These are phyloP conservation scores for Bubo scandiacus DNA, from an alignment of 2,113 vertebrate genomes.

Conservation along the genomic window DNA sequence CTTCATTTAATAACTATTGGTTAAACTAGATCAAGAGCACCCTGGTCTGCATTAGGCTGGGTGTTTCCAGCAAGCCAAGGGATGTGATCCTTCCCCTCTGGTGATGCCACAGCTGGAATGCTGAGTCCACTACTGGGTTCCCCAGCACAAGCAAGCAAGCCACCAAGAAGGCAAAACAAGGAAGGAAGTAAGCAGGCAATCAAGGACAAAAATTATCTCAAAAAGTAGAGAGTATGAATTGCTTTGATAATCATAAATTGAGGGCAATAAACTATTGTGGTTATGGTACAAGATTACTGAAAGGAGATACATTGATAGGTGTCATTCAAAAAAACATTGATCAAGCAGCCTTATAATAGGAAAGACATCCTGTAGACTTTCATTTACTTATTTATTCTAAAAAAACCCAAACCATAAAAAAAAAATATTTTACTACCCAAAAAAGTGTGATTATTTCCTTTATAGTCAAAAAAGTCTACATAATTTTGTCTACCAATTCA, in stretches of 20 bases:
- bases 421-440: neutral
- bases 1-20: neutral
- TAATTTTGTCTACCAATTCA: neutral
- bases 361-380: neutral
- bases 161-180: neutral
- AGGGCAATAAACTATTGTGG: neutral
- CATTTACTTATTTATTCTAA: neutral
- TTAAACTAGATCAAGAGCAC: neutral
- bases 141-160: neutral
- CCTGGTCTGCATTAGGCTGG: neutral
- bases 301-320: neutral
- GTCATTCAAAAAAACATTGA: neutral
- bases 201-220: neutral
- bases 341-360: rapidly evolving
- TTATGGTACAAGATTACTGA: neutral
- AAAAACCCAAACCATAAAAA: neutral
- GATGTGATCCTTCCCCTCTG: neutral
- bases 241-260: neutral
- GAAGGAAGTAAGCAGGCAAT: neutral
- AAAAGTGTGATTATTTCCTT: neutral
- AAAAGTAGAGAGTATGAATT: neutral
- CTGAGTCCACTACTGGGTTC: neutral
- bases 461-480: neutral
- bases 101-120: neutral
- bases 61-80: neutral